A percentile compares a stretch with the other conserved stretches of the same genome.
Evolutionary conservation across 2,888 invertebrate genomes (phyloP).

Genomic region (Trissolcus brochymenae): DNA sequence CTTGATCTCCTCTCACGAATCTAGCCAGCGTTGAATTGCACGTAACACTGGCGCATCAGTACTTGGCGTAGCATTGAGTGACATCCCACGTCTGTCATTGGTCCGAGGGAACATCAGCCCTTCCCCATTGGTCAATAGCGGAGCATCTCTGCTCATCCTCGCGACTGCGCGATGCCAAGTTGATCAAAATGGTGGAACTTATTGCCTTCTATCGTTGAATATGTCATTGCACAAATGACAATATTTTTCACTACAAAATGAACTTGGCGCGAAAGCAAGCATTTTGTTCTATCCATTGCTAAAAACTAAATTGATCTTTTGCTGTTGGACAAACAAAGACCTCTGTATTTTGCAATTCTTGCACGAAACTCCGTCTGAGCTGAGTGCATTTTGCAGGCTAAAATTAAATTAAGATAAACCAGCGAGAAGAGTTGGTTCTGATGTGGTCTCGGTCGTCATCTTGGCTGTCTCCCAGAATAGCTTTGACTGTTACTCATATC

Average conservation of each 20-base stretch:
- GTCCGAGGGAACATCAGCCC: conserved; percentile 71
- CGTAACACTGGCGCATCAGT: conserved; percentile 38
- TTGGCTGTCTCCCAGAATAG: conserved; percentile 73
- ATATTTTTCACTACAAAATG: background rate
- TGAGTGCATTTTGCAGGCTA: conserved; percentile 21
- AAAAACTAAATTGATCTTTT: no score
- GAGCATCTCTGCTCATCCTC: conserved; percentile 75
- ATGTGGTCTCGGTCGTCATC: conserved; percentile 54
- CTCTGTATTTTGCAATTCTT: conserved; percentile 31
- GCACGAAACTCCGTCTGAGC: conserved; percentile 23
- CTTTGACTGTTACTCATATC: conserved; percentile 61
- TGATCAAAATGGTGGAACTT: conserved; percentile 68
- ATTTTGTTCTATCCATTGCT: no score
- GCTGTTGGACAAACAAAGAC: conserved; percentile 18
- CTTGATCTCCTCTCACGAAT: conserved; percentile 46
- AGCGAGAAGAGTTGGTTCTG: conserved; percentile 24
- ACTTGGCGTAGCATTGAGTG: conserved; percentile 49
- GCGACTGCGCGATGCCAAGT: conserved; percentile 66
- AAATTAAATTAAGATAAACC: conserved; percentile 53
- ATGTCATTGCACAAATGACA: background rate
- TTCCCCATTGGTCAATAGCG: conserved; percentile 66
- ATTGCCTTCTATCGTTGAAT: background rate
- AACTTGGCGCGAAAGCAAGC: background rate
- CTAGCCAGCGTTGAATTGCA: conserved; percentile 40
- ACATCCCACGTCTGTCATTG: conserved; percentile 70